Percentiles rank a stretch among this genome's conserved stretches.
These are phyloP conservation scores for Hedya salicella DNA, from an alignment of 2,888 invertebrate genomes.

Conservation along the genomic window DNA sequence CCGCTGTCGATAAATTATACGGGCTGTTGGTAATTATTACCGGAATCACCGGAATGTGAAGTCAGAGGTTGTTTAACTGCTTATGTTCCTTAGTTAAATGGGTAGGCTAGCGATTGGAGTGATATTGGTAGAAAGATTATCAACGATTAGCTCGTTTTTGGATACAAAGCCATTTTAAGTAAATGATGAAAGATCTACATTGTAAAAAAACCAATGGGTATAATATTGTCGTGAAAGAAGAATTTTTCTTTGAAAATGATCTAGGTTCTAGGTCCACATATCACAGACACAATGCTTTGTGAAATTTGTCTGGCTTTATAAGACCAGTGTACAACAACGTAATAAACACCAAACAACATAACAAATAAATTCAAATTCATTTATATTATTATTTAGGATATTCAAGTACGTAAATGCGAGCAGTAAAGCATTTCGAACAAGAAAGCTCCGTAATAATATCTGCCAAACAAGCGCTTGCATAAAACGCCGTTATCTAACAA, in stretches of 20 bases:
- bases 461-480: slow-evolving; percentile 43
- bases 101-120: slow-evolving; percentile 25
- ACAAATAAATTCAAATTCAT: slow-evolving; percentile 1
- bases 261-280: too few species aligned
- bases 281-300: too few species aligned
- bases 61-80: slow-evolving; percentile 44
- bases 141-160: not conserved
- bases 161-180: not conserved
- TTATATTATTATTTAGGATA: not conserved
- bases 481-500: slow-evolving; percentile 58
- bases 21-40: slow-evolving; percentile 57
- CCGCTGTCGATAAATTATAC: slow-evolving; percentile 59
- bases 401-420: slow-evolving; percentile 12
- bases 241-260: not conserved
- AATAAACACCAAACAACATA: not conserved
- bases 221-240: not conserved
- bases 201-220: too few species aligned
- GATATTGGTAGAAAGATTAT: slow-evolving; percentile 22
- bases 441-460: slow-evolving; percentile 42
- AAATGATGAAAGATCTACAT: not conserved
- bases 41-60: slow-evolving; percentile 45
- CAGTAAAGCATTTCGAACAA: slow-evolving; percentile 36
- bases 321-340: not conserved
- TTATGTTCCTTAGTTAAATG: slow-evolving; percentile 33
- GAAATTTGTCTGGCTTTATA: too few species aligned